Evolutionary conservation across 2,113 vertebrate species (phyloP), one percentile per base, ranked within the genome.

Genomic region (Boleophthalmus pectinirostris): DNA sequence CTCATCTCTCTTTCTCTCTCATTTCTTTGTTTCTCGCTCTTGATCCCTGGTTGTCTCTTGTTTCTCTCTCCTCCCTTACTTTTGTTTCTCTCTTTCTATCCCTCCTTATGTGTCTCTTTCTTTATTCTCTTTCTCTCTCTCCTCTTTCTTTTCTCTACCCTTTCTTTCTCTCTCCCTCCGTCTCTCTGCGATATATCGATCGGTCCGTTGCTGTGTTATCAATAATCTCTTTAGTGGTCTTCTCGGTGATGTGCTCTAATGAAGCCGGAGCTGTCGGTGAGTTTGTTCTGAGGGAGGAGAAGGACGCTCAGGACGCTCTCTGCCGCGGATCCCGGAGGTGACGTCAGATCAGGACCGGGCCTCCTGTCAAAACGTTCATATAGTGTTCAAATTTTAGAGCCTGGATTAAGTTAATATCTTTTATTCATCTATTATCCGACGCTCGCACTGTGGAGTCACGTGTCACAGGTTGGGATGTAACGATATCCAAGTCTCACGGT

Each of bases 201-300:
- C 83, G 79, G 68, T 58, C 25, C 1, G 64, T 85, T 74, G 83
- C 86, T 84, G 75, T 84, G 71, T 82, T 89, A 89, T 92, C 91
- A 90, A 92, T 92, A 91, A 91, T 91, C 83, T 81, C 81, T 89
- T 89, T 87, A 90, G 83, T 81, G 58, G 51, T 83, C 84, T 60
- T 57, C 69, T 20, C 78, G 72, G 85, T 84, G 81, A 88, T 90
- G 83, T 82, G 75, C 75, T 80, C 91, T 91, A 92, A 92, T 91
- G 87, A 92, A 82, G 82, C 81, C 78, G 85, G 75, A 77, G 75
- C 84, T 89, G 79, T 88, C 88, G 83, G 68, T 53, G 66, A 72
- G 63, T 72, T 81, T 49, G 76, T 45, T 60, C 43, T 77, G 12
- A 72, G 46, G 18, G 23, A 47, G 53, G 53, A 29, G 24, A 49